Evolutionary conservation across 92 coral and sea anemone species (phyloP), one percentile per base, ranked within the genome.

Genomic region (Phenganax subtilis): DNA sequence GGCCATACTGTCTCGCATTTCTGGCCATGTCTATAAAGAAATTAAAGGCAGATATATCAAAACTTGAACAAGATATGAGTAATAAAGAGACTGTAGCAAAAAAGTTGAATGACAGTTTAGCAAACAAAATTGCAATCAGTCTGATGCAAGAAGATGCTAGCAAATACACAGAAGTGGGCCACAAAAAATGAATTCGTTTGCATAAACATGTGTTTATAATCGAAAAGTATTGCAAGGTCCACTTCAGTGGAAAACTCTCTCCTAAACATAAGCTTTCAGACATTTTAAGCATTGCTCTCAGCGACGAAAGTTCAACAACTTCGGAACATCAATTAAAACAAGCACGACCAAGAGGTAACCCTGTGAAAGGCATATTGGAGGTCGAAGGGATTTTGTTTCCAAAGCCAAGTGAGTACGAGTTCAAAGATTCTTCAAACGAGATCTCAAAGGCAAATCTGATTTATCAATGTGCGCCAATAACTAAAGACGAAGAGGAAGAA

Each of bases 351-450:
- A 66, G 57, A 69, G 61, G 60, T 64, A 82, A 82, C 63, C 89
- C 89, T 30, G 86, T 86, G 62, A 80, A 81, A 28, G 65, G 83
- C 82, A 28, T 82, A 28, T 85, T 86, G 71, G 86, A 86, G 71
- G 76, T 51, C 37, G 56, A 86, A 47, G 89, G 84, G 12, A 76
- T 86, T 66, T n/a, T 71, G 30, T 86, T 86, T 85, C 89, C 89
- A 25, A 57, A 66, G 12, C 69, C 69, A 62, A 62, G 20, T 62
- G 7, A 62, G 17, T 62, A 9, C 20, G 69, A 7, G 17, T 62
- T 62, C 69, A 28, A 28, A 9, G 20, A 20, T 20, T 20, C 25
- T 20, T 20, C 25, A 62, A 10, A 20, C 71, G 3, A 11, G 37
- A 17, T 7, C 30, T 20, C 12, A 3, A 64, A 6, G 12, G 6